Conservation (phyloP, 2,888 invertebrate genomes). For the Didymodactylos carnosus region DNA sequence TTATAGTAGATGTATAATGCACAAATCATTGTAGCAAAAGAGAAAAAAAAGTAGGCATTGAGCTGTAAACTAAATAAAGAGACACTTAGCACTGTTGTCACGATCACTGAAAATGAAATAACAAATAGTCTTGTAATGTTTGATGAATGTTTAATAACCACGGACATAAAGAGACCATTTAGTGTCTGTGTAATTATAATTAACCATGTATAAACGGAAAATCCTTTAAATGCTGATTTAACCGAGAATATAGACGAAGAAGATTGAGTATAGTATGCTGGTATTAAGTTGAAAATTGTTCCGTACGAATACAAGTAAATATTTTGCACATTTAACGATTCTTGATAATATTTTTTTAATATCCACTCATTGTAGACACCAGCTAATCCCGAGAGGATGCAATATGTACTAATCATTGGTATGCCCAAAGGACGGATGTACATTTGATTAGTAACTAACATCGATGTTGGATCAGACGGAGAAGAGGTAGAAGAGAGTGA, state of each 20-base stretch:
- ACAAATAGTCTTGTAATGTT: slow-evolving; percentile 28
- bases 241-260: neutral
- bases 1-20: slow-evolving; percentile 4
- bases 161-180: slow-evolving; percentile 31
- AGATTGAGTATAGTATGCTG: neutral
- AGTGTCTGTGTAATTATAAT: slow-evolving; percentile 24
- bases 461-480: neutral
- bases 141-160: slow-evolving; percentile 31
- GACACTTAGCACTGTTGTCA: slow-evolving; percentile 2
- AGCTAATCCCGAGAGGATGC: slow-evolving; percentile 27
- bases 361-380: slow-evolving; percentile 33
- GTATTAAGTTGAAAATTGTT: slow-evolving; percentile 2
- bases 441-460: neutral
- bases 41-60: slow-evolving; percentile 3
- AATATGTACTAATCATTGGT: slow-evolving; percentile 26
- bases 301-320: slow-evolving; percentile 7
- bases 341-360: slow-evolving; percentile 21
- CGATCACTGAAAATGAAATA: slow-evolving; percentile 4
- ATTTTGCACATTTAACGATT: slow-evolving; percentile 11
- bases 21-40: neutral
- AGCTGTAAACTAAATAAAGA: slow-evolving; percentile 5
- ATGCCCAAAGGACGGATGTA: slow-evolving; percentile 28
- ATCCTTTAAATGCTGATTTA: slow-evolving; percentile 20
- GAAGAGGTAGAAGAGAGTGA: too few relatives aligned
- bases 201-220: slow-evolving; percentile 22